Conservation (phyloP, 1,140 invertebrate genomes). For the Meloidogyne floridensis region DNA sequence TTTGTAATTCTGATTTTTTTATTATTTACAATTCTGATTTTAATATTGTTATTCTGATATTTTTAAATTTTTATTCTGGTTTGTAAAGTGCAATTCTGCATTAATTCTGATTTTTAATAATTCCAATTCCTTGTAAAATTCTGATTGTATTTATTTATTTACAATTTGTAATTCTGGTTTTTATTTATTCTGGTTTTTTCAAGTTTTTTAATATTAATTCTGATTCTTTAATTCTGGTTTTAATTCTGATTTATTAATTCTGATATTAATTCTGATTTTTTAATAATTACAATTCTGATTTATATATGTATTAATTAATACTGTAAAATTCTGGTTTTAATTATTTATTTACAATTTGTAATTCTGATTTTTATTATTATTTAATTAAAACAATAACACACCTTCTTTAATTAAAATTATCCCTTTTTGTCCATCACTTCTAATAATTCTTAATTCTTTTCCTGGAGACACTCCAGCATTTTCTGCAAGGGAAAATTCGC, state of each 20-base stretch:
- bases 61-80: neutral
- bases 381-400: neutral
- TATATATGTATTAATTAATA: too few species aligned
- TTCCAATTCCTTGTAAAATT: too few species aligned
- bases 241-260: neutral
- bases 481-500: constrained; percentile 2
- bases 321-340: too few species aligned
- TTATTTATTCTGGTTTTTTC: neutral
- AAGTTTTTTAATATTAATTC: neutral
- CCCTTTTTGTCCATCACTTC: neutral
- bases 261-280: neutral
- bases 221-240: neutral
- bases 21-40: too few species aligned
- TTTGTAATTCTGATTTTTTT: neutral
- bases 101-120: neutral
- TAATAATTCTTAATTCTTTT: neutral
- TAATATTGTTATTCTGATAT: neutral
- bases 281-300: too few species aligned
- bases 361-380: neutral
- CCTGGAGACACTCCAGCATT: neutral
- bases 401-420: constrained; percentile 2
- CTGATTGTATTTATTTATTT: too few species aligned
- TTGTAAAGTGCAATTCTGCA: neutral
- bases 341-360: too few species aligned
- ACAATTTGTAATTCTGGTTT: neutral